Evolutionary conservation across 1,140 invertebrate genomes (phyloP), one percentile per base, ranked within the genome.

Genomic region (Drosophila nigromelanica): DNA sequence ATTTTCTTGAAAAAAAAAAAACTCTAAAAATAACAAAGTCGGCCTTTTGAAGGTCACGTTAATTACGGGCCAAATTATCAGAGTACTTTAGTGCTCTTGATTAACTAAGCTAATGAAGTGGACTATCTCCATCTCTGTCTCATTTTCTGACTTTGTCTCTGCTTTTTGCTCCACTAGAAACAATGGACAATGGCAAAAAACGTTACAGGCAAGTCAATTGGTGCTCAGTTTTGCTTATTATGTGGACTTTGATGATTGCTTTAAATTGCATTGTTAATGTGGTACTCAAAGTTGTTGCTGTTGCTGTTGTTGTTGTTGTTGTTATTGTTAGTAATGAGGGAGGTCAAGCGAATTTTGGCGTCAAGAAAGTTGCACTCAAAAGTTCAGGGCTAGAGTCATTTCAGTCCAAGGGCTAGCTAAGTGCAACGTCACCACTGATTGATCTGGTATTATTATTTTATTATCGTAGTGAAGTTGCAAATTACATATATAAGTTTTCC

Each of bases 51-150:
- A 69, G 71, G 71, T 73, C 71, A 61, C 4, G 12, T 18, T 42
- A 60, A 68, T 73, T 73, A 73, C 70, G 10, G 21, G n/a, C 21
- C 66, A 52, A 54, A 43, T 40, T 35, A 45, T n/a, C 54, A 43
- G 58, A 74, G 70, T 70, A 52, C 73, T 47, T 3, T 14, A 15
- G 39, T 61, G 72, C 77, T 80, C 73, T 85, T 68, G 74, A 85
- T 77, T 86, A 71, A 77, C 73, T 68, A 71, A 83, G 15, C 81
- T 74, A 86, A 86, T 85, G 80, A 85, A 85, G 80, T 64, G 47
- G 24, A 43, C 47, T 67, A 39, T 27, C 52, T 47, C 62, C 27
- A 1, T 35, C 30, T 30, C 40, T 35, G 6, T 40, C 5, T 54
- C 33, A 4, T 35, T 18, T 6, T 11, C 18, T 2, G 7, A 10